Percentiles rank a stretch among this genome's conserved stretches.
Evolutionary conservation across 2,113 vertebrate species (phyloP).

Genomic region (Saiga tatarica): DNA sequence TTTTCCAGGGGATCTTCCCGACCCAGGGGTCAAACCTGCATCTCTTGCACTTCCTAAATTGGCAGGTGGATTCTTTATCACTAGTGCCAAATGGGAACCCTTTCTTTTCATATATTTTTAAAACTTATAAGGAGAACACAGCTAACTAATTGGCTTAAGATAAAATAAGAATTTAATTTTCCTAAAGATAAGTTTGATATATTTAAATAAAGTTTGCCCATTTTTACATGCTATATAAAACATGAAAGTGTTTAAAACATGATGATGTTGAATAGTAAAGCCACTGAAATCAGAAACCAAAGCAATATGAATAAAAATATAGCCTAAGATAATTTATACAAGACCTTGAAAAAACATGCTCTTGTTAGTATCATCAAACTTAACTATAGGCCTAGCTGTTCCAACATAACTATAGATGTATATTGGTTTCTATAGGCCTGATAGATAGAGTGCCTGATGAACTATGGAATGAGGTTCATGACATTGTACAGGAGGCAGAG

Average conservation of each 20-base stretch:
- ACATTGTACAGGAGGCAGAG: no score
- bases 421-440: not conserved
- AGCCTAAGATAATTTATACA: not conserved
- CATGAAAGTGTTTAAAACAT: not conserved
- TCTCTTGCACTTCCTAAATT: not conserved
- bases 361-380: not conserved
- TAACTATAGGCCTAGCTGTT: not conserved
- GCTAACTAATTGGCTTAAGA: not conserved
- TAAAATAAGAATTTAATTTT: conserved; percentile 12
- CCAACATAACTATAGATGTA: not conserved
- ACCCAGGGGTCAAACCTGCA: not conserved
- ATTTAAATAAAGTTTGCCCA: not conserved
- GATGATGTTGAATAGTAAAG: not conserved
- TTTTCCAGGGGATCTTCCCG: not conserved
- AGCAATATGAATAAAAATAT: not conserved
- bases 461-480: no score
- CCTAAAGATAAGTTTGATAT: not conserved
- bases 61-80: not conserved
- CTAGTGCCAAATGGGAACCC: not conserved
- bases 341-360: not conserved
- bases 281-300: not conserved
- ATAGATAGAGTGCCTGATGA: no score
- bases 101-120: not conserved
- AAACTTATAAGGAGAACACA: not conserved
- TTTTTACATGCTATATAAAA: not conserved